Conservation (phyloP, 2,888 invertebrate species). For the Mimumesa dahlbomi region DNA sequence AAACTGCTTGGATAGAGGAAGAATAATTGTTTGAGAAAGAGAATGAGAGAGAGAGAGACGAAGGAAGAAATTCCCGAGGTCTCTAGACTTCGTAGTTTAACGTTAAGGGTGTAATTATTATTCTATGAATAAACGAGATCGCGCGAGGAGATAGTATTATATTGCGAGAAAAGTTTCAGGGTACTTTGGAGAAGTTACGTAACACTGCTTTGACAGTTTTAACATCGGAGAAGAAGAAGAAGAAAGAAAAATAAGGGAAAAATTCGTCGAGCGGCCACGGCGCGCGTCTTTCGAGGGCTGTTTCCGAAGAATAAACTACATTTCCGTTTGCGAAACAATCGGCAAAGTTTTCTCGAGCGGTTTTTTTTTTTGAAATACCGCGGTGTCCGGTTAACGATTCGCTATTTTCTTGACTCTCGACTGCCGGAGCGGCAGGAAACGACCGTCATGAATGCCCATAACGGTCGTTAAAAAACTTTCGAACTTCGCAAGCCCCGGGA, state of each 20-base stretch:
- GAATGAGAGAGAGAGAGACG: no score
- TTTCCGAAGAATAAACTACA: neutral
- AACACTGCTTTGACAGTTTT: neutral
- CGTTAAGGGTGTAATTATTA: no score
- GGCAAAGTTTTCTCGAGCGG: neutral
- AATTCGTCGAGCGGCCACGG: no score
- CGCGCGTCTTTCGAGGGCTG: neutral
- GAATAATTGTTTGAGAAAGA: no score
- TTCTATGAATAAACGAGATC: no score
- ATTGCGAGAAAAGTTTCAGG: no score
- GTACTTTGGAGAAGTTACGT: no score
- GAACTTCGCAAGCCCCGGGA: neutral
- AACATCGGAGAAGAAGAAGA: neutral
- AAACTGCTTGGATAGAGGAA: no score
- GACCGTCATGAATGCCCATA: conserved; percentile 3
- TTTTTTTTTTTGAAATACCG: neutral
- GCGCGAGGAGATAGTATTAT: no score
- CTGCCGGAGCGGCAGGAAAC: neutral
- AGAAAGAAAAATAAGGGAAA: neutral
- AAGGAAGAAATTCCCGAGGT: no score
- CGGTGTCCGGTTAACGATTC: conserved; percentile 1
- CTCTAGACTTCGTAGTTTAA: no score
- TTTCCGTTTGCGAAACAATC: neutral
- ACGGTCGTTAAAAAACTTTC: conserved; percentile 30
- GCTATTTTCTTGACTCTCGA: neutral